These are phyloP conservation scores for Cactoblastis cactorum DNA, from an alignment of 2,888 invertebrate species.

Conservation along the genomic window DNA sequence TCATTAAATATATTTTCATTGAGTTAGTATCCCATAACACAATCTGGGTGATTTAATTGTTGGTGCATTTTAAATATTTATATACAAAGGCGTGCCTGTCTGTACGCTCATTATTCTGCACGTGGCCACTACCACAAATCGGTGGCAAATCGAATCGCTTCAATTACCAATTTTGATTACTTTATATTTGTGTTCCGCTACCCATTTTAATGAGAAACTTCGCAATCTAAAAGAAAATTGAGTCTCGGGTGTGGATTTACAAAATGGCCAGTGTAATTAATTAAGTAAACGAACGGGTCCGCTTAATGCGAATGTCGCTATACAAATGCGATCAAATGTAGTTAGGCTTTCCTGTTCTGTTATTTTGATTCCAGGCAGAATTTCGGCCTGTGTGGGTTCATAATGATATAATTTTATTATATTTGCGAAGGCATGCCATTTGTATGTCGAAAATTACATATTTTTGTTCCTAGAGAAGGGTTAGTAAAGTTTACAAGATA, in stretches of 20 bases:
- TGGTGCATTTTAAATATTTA: too few species aligned
- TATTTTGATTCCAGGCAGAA: not conserved
- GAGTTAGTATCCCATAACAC: too few species aligned
- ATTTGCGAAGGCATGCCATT: too few species aligned
- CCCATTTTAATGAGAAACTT: conserved; percentile 55
- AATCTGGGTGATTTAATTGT: too few species aligned
- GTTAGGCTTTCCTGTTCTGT: not conserved
- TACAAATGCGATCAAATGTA: conserved; percentile 11
- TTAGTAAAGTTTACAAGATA: too few species aligned
- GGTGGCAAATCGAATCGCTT: conserved; percentile 28
- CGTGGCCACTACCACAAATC: not conserved
- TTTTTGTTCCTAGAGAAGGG: too few species aligned
- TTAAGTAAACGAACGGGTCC: conserved; percentile 41
- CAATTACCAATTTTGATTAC: conserved; percentile 64
- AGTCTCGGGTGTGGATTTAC: conserved; percentile 47
- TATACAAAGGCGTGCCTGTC: too few species aligned
- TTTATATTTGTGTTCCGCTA: conserved; percentile 59
- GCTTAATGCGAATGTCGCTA: conserved; percentile 8
- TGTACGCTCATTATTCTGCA: not conserved
- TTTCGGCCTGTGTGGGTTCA: too few species aligned
- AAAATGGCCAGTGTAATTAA: conserved; percentile 48
- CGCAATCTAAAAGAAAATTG: conserved; percentile 56
- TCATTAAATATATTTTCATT: too few species aligned
- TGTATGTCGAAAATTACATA: too few species aligned
- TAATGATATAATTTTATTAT: too few species aligned